Conservation (phyloP, 2,888 invertebrate species). For the Drosophila formosana region DNA sequence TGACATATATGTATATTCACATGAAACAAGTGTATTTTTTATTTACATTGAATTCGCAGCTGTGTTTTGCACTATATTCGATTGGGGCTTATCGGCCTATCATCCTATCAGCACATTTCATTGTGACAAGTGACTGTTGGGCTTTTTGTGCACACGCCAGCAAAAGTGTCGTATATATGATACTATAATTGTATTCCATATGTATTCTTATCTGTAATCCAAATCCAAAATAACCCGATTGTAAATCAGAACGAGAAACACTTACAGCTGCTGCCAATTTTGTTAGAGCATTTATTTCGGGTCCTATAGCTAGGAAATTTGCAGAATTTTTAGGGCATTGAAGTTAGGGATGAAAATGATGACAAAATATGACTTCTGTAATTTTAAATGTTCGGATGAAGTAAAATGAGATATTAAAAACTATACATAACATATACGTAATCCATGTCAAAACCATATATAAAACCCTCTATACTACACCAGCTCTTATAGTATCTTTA, state of each 20-base stretch:
- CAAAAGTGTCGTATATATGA: not conserved
- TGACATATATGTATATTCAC: not conserved
- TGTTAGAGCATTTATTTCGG: not conserved
- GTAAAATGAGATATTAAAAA: not conserved
- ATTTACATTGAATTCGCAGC: conserved; percentile 43
- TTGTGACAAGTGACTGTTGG: conserved; percentile 32
- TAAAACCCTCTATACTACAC: not conserved
- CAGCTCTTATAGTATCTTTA: not conserved
- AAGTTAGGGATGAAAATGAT: not conserved
- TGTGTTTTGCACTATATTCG: conserved; percentile 28
- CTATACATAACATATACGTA: not conserved
- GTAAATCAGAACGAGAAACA: not conserved
- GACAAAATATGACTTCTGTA: not conserved
- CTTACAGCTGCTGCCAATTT: not conserved
- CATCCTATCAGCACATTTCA: conserved; percentile 31
- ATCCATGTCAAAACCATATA: not conserved
- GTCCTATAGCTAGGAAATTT: not conserved
- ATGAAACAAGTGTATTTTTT: conserved; percentile 8
- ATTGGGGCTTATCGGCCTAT: conserved; percentile 31
- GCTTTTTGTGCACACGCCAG: conserved; percentile 11
- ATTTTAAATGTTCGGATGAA: not conserved
- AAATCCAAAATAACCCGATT: not conserved
- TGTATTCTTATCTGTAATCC: not conserved
- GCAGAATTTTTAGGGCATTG: not conserved
- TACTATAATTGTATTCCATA: not conserved